phyloP scores from a whole-genome alignment of 2,113 vertebrate genomes.

The Orcinus orca region DNA sequence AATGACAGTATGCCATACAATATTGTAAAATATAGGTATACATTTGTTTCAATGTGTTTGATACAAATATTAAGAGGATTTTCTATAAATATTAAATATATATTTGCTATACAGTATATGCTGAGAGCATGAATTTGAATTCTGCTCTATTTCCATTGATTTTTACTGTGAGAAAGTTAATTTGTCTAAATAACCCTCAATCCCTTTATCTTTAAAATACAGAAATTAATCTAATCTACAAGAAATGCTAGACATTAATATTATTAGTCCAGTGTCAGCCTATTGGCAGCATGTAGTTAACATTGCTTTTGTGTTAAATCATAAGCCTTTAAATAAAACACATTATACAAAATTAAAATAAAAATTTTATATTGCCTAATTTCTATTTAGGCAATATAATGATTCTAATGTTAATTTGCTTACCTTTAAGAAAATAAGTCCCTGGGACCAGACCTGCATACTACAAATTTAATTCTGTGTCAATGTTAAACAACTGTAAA shows the following conservation, averaged over 20 bases:
- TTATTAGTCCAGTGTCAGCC: neutral
- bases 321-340: neutral
- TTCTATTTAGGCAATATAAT: neutral
- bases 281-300: neutral
- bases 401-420: neutral
- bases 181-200: neutral
- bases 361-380: neutral
- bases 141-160: neutral
- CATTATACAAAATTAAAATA: neutral
- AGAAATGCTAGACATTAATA: neutral
- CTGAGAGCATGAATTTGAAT: neutral
- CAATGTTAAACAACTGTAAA: conserved; percentile 2
- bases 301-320: neutral
- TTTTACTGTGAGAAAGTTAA: neutral
- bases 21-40: neutral
- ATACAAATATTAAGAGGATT: neutral
- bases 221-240: neutral
- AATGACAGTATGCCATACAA: neutral
- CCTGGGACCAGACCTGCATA: neutral
- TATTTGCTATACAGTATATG: neutral
- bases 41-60: neutral
- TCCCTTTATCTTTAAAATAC: neutral
- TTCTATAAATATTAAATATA: neutral
- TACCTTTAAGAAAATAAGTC: conserved; percentile 32
- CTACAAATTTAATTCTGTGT: conserved; percentile 46